Base-by-base conservation (phyloP, 2,797 vertebrate species). In the Echeneis naucrates region DNA sequence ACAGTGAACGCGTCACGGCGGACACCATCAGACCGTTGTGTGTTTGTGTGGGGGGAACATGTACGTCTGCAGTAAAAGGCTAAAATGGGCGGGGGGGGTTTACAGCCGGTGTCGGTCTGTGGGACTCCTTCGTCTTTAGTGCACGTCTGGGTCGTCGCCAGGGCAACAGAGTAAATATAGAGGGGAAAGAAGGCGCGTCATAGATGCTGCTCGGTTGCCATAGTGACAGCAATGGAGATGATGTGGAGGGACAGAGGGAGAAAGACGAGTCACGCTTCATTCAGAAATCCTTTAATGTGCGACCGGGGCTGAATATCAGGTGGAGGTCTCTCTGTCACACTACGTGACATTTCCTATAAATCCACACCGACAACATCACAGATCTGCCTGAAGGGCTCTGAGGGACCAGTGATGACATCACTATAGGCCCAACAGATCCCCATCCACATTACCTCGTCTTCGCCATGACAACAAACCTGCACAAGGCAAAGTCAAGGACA, bases 151-250 rank as follows among this genome's bases (percentile, higher is more conserved):
- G 73, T 59, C 33, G 61, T 92, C 45, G 30, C 84, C 53, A 85
- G 44, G 5, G 90, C 88, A 92, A 92, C 90, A 54, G 80, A 85
- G 84, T 90, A 90, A 92, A 92, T 91, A 88, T 91, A 92, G 89
- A 89, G 88, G 80, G 67, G 65, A 82, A 78, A 89, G 83, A 79
- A 12, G 32, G n/a, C 75, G 62, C 80, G 77, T 89, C 88, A 87
- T 68, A 35, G 8, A 30, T 80, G 86, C 81, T 23, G 69, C 74
- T 55, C 73, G 1, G 78, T 89, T 42, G 9, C 81, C 77, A 80
- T 85, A 73, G 81, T 2, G 40, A 90, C 86, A 2, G 12, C 32
- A 50, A 55, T 2, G 0, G 69, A 26, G 75, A 52, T 72, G 77
- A 87, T 80, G 71, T 66, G 72, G 62, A 58, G 17, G 32, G 56